phyloP scores from a whole-genome alignment of 2,888 invertebrate genomes.

The Macrophya annulata region DNA sequence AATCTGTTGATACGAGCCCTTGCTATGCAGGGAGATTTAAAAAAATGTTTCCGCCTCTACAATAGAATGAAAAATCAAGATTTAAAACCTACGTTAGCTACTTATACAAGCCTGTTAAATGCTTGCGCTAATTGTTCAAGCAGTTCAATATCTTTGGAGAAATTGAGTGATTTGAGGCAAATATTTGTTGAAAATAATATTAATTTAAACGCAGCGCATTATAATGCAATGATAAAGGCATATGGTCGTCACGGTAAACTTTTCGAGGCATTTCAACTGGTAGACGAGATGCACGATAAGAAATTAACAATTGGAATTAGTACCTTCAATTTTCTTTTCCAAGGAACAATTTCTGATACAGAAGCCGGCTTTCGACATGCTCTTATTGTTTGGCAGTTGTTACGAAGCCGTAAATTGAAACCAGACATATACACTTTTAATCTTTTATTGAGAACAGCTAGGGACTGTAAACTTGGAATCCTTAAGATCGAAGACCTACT shows the following conservation, averaged over 20 bases:
- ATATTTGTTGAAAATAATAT: slow-evolving; percentile 87
- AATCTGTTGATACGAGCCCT: slow-evolving; percentile 92
- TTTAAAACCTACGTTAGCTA: slow-evolving; percentile 85
- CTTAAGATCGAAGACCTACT: slow-evolving; percentile 67
- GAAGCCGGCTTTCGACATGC: slow-evolving; percentile 91
- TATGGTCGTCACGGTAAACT: slow-evolving; percentile 93
- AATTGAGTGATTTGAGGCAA: slow-evolving; percentile 85
- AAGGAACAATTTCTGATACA: slow-evolving; percentile 91
- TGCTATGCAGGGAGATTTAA: slow-evolving; percentile 91
- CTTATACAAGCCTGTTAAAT: slow-evolving; percentile 93
- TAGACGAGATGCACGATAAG: slow-evolving; percentile 91
- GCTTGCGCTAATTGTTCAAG: slow-evolving; percentile 92
- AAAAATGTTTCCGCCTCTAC: slow-evolving; percentile 92
- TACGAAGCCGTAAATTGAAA: slow-evolving; percentile 84
- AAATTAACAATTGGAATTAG: slow-evolving; percentile 84
- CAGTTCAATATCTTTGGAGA: slow-evolving; percentile 85
- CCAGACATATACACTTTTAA: slow-evolving; percentile 91
- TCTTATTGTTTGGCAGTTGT: slow-evolving; percentile 92
- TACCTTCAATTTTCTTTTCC: slow-evolving; percentile 90
- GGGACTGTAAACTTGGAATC: slow-evolving; percentile 91
- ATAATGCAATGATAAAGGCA: slow-evolving; percentile 95
- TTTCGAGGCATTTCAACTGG: slow-evolving; percentile 88
- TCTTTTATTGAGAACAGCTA: slow-evolving; percentile 88
- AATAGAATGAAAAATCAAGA: slow-evolving; percentile 91
- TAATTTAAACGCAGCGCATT: slow-evolving; percentile 88